Evolutionary conservation across 2,888 invertebrate species (phyloP).

Genomic region (Electrophaes corylata): DNA sequence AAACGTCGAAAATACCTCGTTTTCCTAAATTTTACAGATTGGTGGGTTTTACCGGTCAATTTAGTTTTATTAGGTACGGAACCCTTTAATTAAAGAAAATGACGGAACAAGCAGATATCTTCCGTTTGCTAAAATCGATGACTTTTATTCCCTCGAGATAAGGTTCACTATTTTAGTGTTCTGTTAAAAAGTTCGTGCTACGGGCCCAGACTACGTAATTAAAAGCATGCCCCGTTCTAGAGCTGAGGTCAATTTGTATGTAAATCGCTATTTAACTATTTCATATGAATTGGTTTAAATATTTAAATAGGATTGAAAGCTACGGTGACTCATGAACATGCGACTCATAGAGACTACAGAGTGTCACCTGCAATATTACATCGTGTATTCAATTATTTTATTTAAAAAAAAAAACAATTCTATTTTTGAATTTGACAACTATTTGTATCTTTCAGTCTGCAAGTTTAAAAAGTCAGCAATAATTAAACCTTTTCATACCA

Average conservation of each 20-base stretch:
- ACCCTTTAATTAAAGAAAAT: neutral
- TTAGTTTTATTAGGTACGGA: no score
- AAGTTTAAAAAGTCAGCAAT: no score
- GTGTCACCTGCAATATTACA: neutral
- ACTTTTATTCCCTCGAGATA: neutral
- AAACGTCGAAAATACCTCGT: no score
- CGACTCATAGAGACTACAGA: slow-evolving; percentile 11
- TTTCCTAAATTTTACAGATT: no score
- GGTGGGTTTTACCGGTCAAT: no score
- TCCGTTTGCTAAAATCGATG: neutral
- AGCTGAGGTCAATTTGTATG: slow-evolving; percentile 35
- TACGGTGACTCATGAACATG: slow-evolving; percentile 19
- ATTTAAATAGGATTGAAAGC: slow-evolving; percentile 8
- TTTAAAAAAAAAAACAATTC: neutral
- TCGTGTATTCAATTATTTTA: neutral
- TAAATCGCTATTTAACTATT: slow-evolving; percentile 26
- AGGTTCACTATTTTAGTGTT: neutral
- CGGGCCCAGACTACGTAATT: slow-evolving; percentile 5
- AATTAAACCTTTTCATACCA: no score
- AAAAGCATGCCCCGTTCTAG: slow-evolving; percentile 5
- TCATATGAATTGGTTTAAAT: slow-evolving; percentile 24
- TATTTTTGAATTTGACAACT: no score
- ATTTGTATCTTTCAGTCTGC: no score
- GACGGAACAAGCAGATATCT: neutral
- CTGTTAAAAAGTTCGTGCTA: neutral